These are phyloP conservation scores for Crepidodera aurea DNA, from an alignment of 2,888 invertebrate genomes.

Conservation along the genomic window DNA sequence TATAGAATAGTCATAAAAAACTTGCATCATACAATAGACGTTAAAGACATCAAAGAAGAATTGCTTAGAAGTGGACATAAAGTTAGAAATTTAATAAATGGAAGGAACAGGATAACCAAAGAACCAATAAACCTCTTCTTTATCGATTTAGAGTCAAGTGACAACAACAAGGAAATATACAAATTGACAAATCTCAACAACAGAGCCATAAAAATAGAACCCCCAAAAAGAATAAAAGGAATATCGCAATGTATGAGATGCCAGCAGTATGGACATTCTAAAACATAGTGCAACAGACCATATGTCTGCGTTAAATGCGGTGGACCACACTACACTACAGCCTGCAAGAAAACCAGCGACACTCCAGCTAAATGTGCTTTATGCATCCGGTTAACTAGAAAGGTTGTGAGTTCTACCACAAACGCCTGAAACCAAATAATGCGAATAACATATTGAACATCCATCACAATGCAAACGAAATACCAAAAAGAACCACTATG, in stretches of 20 bases:
- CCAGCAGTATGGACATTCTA: slow-evolving; percentile 15
- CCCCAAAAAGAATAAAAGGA: neutral
- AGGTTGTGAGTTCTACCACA: slow-evolving; percentile 7
- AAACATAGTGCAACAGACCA: slow-evolving; percentile 18
- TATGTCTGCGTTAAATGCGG: slow-evolving; percentile 23
- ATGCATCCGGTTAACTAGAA: slow-evolving; percentile 25
- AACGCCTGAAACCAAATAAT: neutral
- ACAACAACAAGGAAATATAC: slow-evolving; percentile 3
- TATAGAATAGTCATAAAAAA: slow-evolving; percentile 11
- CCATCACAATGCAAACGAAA: slow-evolving; percentile 7
- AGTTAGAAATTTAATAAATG: slow-evolving; percentile 7
- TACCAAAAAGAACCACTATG: slow-evolving; percentile 6
- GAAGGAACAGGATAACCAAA: neutral
- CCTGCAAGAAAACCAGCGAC: slow-evolving; percentile 7
- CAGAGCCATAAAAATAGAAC: slow-evolving; percentile 5
- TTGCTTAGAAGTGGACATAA: slow-evolving; percentile 7
- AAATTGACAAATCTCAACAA: slow-evolving; percentile 11
- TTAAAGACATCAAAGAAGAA: slow-evolving; percentile 16
- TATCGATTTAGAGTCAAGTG: neutral
- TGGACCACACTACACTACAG: slow-evolving; percentile 15
- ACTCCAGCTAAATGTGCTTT: slow-evolving; percentile 16
- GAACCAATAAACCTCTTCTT: slow-evolving; percentile 7
- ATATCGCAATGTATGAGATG: slow-evolving; percentile 17
- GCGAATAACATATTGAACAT: neutral
- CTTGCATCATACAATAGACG: slow-evolving; percentile 5